phyloP scores from a whole-genome alignment of 2,797 vertebrate genomes.

The Menidia menidia region DNA sequence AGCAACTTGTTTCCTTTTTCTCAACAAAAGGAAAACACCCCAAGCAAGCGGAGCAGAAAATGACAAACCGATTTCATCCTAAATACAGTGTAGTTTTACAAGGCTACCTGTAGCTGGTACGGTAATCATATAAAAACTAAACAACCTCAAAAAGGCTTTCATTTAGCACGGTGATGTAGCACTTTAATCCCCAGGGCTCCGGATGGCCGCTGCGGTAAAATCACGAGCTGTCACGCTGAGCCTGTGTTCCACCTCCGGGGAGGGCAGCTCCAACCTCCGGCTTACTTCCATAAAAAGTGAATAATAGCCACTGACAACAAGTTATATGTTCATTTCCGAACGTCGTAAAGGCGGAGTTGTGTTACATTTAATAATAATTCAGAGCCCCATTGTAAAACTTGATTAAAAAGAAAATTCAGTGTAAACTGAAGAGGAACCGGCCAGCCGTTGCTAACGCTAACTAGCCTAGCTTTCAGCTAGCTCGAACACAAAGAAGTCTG shows the following conservation, averaged over 20 bases:
- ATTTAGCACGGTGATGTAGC: not conserved
- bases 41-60: not conserved
- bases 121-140: not conserved
- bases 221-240: slow-evolving; percentile 79
- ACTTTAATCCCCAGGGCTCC: slow-evolving; percentile 21
- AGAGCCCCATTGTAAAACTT: not conserved
- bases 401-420: not conserved
- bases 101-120: not conserved
- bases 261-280: slow-evolving; percentile 1
- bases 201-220: slow-evolving; percentile 30
- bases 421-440: slow-evolving; percentile 1
- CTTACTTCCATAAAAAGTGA: not conserved
- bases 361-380: fast-evolving
- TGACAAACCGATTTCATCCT: not conserved
- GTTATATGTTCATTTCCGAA: fast-evolving
- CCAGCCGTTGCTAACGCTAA: slow-evolving; percentile 34
- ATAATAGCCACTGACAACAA: not conserved
- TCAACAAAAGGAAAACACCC: not conserved
- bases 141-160: fast-evolving
- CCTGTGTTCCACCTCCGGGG: not conserved
- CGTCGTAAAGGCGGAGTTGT: fast-evolving
- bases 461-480: slow-evolving; percentile 67
- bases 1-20: not conserved
- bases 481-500: slow-evolving; percentile 61
- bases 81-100: fast-evolving